Evolutionary conservation across 2,113 vertebrate species (phyloP).

Genomic region (Rhadina sibilatrix): DNA sequence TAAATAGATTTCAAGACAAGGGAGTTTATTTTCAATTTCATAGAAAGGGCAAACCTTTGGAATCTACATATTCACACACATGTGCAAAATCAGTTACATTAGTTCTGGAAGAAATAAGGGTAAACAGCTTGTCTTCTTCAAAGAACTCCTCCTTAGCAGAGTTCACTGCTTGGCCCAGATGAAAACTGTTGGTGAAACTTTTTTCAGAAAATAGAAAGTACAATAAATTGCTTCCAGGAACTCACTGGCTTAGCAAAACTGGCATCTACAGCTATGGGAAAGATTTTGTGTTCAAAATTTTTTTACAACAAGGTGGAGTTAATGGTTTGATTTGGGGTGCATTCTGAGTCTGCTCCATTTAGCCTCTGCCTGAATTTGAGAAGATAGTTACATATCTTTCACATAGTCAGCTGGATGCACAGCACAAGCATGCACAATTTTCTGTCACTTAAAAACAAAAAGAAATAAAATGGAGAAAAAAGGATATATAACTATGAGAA

Average conservation of each 20-base stretch:
- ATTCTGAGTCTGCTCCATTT: not conserved
- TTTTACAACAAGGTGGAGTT: not conserved
- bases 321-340: not conserved
- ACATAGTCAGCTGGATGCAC: not conserved
- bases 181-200: not conserved
- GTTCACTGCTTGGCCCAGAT: not conserved
- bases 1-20: not conserved
- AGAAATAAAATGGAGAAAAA: fast-evolving
- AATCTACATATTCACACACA: not conserved
- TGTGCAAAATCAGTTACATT: not conserved
- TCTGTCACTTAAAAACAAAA: not conserved
- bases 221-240: not conserved
- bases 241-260: not conserved
- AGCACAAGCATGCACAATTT: not conserved
- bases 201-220: not conserved
- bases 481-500: not conserved
- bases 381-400: not conserved
- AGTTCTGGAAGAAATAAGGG: not conserved
- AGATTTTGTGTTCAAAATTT: fast-evolving
- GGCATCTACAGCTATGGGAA: fast-evolving
- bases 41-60: not conserved
- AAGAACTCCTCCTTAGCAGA: not conserved
- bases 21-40: not conserved
- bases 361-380: not conserved
- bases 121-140: not conserved